These are phyloP conservation scores for Lasiurus cinereus DNA, from an alignment of 2,113 vertebrate species.

Conservation along the genomic window DNA sequence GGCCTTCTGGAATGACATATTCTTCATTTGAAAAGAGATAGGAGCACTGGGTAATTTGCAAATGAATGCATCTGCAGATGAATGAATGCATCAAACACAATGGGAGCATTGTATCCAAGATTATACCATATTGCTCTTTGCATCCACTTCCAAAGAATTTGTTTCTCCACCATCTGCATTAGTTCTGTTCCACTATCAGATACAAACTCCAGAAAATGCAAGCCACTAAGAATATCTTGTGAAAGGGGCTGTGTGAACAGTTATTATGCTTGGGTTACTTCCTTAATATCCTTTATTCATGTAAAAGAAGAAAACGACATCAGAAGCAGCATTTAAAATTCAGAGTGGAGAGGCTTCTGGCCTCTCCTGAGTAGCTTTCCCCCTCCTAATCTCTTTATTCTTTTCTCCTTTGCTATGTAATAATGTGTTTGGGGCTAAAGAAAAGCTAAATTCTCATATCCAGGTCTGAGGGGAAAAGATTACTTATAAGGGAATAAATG, in stretches of 20 bases:
- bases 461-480: neutral
- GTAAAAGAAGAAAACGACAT: slow-evolving; percentile 68
- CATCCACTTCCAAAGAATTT: slow-evolving; percentile 61
- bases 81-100: slow-evolving; percentile 76
- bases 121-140: slow-evolving; percentile 69
- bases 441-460: slow-evolving; percentile 65
- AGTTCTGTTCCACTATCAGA: slow-evolving; percentile 43
- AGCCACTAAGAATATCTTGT: slow-evolving; percentile 65
- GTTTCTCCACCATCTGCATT: slow-evolving; percentile 69
- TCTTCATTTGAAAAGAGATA: slow-evolving; percentile 66
- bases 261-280: slow-evolving; percentile 65
- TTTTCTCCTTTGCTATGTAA: slow-evolving; percentile 64
- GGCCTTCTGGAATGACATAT: slow-evolving; percentile 73
- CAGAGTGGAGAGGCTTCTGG: slow-evolving; percentile 64
- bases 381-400: slow-evolving; percentile 37
- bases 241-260: slow-evolving; percentile 79
- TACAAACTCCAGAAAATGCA: slow-evolving; percentile 24
- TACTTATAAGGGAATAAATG: slow-evolving; percentile 45
- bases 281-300: slow-evolving; percentile 71
- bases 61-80: slow-evolving; percentile 78
- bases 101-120: slow-evolving; percentile 75
- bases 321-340: slow-evolving; percentile 81
- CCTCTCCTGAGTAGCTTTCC: slow-evolving; percentile 44
- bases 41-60: slow-evolving; percentile 77
- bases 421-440: slow-evolving; percentile 48